Evolutionary conservation across 2,888 invertebrate species (phyloP).

Genomic region (Gymnocheta viridis): DNA sequence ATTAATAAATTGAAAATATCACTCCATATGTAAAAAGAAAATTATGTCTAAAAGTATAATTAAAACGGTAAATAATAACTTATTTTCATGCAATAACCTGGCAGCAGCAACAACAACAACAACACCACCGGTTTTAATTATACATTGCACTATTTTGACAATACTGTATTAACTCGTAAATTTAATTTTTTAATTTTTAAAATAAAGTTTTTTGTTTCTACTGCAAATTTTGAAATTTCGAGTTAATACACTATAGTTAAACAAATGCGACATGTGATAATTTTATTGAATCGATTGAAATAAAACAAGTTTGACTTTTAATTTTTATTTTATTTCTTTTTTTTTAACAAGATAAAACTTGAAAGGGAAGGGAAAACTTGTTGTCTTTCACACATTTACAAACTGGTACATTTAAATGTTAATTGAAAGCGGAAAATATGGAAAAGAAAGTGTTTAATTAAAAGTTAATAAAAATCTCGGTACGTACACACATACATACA

Average conservation of each 20-base stretch:
- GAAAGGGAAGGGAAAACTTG: constrained; percentile 14
- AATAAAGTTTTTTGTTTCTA: too few relatives aligned
- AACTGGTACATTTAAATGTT: neutral
- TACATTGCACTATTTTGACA: too few relatives aligned
- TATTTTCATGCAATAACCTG: constrained; percentile 23
- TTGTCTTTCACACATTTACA: constrained; percentile 2
- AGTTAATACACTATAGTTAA: too few relatives aligned
- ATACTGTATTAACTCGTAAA: too few relatives aligned
- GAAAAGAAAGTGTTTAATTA: neutral
- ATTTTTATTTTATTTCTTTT: too few relatives aligned
- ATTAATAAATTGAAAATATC: constrained; percentile 1
- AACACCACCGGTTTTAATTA: constrained; percentile 25
- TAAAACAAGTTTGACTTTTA: constrained; percentile 40
- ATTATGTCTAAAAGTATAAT: constrained; percentile 11
- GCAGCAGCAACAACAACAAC: too few relatives aligned
- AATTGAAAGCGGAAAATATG: constrained; percentile 8
- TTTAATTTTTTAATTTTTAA: too few relatives aligned
- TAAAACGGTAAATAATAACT: constrained; percentile 31
- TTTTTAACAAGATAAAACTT: neutral
- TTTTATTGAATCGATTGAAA: constrained; percentile 24
- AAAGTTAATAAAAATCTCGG: constrained; percentile 26
- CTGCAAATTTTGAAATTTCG: too few relatives aligned
- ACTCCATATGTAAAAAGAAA: neutral
- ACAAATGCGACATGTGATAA: too few relatives aligned
- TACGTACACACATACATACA: too few relatives aligned